Conservation (phyloP, 30 jellyfish, hydroid and myxozoan genomes). For the Sanderia malayensis region DNA sequence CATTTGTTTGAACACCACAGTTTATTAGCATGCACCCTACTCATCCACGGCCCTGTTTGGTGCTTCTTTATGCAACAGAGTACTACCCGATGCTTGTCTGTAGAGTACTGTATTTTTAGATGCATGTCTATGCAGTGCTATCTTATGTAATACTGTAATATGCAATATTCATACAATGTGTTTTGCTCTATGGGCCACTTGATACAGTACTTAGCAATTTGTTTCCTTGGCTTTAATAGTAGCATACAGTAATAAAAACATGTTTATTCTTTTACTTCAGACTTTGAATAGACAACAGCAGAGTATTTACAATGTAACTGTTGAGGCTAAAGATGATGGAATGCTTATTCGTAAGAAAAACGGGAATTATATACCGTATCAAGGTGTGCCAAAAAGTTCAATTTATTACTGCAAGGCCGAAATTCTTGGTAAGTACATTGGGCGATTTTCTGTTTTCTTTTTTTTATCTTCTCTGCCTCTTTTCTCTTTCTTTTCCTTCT, state of each 20-base stretch:
- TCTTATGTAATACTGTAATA: not conserved
- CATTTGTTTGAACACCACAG: not conserved
- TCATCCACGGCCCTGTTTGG: not conserved
- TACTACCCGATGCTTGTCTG: not conserved
- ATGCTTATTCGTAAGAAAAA: conserved; percentile 23
- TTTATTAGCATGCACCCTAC: not conserved
- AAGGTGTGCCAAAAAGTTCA: conserved; percentile 35
- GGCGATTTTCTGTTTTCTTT: no score
- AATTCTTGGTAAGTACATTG: conserved; percentile 52
- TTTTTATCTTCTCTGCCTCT: no score
- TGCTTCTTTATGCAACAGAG: no score
- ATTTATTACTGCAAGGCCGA: conserved; percentile 34
- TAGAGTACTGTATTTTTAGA: not conserved
- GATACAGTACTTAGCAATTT: no score
- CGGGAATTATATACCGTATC: conserved; percentile 7
- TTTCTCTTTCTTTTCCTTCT: not conserved
- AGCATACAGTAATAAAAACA: no score
- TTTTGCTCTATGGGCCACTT: no score
- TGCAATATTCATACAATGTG: no score
- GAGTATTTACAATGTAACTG: conserved; percentile 7
- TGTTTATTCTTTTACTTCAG: no score
- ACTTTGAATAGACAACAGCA: conserved; percentile 20
- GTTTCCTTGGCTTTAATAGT: no score
- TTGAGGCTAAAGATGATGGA: conserved; percentile 66
- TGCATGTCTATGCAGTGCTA: not conserved